Conservation (phyloP, 2,888 invertebrate genomes). For the Pemphredon lugubris region DNA sequence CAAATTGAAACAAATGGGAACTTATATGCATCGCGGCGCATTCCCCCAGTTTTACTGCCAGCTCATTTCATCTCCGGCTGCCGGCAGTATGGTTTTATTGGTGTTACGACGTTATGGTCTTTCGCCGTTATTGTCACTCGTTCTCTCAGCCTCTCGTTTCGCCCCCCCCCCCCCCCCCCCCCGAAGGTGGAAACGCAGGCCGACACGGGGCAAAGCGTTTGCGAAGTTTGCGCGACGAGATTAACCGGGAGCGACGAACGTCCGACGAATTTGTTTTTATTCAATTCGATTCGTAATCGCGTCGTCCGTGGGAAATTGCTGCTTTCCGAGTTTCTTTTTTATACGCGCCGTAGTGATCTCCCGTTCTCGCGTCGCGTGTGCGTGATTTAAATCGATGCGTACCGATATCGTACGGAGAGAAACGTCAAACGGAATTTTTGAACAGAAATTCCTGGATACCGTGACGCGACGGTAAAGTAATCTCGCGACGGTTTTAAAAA, state of each 20-base stretch:
- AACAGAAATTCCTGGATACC: too few species aligned
- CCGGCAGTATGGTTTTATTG: conserved; percentile 69
- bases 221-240: not conserved
- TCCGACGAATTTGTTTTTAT: not conserved
- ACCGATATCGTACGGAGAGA: too few species aligned
- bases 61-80: conserved; percentile 74
- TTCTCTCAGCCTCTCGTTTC: conserved; percentile 12
- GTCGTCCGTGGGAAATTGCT: not conserved
- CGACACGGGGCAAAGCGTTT: too few species aligned
- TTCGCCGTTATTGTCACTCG: conserved; percentile 71
- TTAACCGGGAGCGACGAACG: not conserved
- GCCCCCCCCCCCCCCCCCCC: too few species aligned
- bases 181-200: conserved; percentile 14
- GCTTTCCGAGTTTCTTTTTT: too few species aligned
- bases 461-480: too few species aligned
- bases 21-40: conserved; percentile 73
- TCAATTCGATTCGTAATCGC: not conserved
- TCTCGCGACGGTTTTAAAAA: too few species aligned
- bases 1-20: conserved; percentile 79
- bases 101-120: conserved; percentile 70
- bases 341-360: too few species aligned
- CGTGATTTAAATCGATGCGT: too few species aligned
- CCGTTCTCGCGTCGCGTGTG: too few species aligned
- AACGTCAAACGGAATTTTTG: too few species aligned
- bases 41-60: conserved; percentile 75